phyloP scores from a whole-genome alignment of 53 echinoderm and acorn worm species.

The Temnopleurus reevesii region DNA sequence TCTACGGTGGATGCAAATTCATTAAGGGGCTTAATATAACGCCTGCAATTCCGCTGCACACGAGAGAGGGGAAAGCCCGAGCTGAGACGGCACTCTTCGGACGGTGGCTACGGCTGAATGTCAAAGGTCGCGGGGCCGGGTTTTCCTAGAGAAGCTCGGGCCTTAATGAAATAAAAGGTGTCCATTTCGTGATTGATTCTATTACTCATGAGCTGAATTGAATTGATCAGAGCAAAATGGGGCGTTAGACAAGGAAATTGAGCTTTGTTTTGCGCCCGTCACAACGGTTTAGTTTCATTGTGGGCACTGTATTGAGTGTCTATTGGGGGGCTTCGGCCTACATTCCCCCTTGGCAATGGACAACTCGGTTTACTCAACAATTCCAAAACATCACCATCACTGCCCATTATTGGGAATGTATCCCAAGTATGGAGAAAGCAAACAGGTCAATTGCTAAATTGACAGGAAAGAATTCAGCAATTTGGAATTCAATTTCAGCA shows the following conservation, averaged over 20 bases:
- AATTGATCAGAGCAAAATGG: conserved; percentile 51
- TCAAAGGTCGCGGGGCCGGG: conserved; percentile 33
- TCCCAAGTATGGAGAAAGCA: conserved; percentile 1
- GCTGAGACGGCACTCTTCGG: neutral
- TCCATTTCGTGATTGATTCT: conserved; percentile 56
- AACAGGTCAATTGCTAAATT: conserved; percentile 46
- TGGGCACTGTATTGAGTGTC: conserved; percentile 32
- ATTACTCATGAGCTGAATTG: conserved; percentile 39
- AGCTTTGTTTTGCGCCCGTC: conserved; percentile 52
- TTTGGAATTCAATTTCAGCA: neutral
- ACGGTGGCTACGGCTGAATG: conserved; percentile 33
- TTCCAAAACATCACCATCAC: neutral
- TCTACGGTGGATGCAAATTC: conserved; percentile 58
- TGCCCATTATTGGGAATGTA: neutral
- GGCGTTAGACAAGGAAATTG: conserved; percentile 46
- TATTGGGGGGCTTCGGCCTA: conserved; percentile 17
- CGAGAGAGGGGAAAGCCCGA: neutral
- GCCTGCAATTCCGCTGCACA: conserved; percentile 17
- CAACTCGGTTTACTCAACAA: neutral
- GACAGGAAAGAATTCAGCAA: neutral
- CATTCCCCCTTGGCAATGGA: neutral
- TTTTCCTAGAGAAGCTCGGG: neutral
- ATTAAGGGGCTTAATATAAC: conserved; percentile 55
- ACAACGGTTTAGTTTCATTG: conserved; percentile 30
- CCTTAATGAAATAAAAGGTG: conserved; percentile 63